phyloP scores from a whole-genome alignment of 53 echinoderm and acorn worm species.

The Arbacia lixula region DNA sequence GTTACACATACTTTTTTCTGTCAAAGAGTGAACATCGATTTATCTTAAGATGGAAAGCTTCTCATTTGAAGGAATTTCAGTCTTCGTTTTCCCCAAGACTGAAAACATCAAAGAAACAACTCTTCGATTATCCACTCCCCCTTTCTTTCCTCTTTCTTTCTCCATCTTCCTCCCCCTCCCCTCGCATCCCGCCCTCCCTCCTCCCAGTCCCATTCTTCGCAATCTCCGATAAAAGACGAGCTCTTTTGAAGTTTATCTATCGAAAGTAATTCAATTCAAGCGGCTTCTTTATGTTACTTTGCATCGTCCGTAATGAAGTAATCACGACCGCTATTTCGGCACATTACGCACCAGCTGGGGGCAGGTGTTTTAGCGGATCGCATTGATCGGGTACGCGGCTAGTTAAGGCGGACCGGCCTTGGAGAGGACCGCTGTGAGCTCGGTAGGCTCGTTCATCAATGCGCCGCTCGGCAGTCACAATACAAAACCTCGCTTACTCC shows the following conservation, averaged over 20 bases:
- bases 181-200: neutral
- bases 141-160: neutral
- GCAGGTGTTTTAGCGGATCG: constrained; percentile 43
- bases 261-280: constrained; percentile 59
- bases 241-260: constrained; percentile 50
- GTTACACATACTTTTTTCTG: too few relatives aligned
- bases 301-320: constrained; percentile 31
- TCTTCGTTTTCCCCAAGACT: too few relatives aligned
- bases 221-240: constrained; percentile 24
- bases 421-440: constrained; percentile 36
- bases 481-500: too few relatives aligned
- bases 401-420: constrained; percentile 27
- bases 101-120: too few relatives aligned
- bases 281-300: constrained; percentile 39
- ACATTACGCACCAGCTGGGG: constrained; percentile 29
- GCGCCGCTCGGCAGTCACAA: too few relatives aligned
- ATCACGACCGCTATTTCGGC: constrained; percentile 33
- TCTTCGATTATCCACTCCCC: neutral
- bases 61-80: too few relatives aligned
- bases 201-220: constrained; percentile 12
- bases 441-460: too few relatives aligned
- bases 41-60: too few relatives aligned
- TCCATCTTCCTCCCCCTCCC: neutral
- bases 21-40: too few relatives aligned
- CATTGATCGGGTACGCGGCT: constrained; percentile 44